phyloP scores from a whole-genome alignment of 2,797 vertebrate species.

The Eidolon dupreanum region DNA sequence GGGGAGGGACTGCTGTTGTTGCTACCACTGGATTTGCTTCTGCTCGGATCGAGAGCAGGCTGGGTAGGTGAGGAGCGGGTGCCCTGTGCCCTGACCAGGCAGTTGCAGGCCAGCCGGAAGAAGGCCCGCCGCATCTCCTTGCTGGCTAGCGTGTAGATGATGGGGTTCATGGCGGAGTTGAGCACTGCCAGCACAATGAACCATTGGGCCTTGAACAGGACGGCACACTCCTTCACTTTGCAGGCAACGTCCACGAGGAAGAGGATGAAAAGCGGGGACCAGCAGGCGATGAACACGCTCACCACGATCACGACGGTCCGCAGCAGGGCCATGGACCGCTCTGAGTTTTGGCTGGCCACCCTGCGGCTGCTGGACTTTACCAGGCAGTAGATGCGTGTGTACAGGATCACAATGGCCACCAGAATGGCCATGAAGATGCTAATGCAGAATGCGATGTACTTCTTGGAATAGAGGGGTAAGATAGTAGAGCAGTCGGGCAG shows the following conservation, averaged over 20 bases:
- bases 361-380: slow-evolving; percentile 95
- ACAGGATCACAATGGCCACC: slow-evolving; percentile 92
- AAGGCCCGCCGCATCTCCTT: slow-evolving; percentile 96
- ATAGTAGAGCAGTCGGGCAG: slow-evolving; percentile 94
- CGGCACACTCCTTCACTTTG: slow-evolving; percentile 83
- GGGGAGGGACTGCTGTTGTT: slow-evolving; percentile 91
- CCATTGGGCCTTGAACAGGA: slow-evolving; percentile 93
- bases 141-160: slow-evolving; percentile 97
- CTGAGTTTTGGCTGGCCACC: slow-evolving; percentile 93
- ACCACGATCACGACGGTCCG: slow-evolving; percentile 96
- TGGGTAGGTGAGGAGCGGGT: slow-evolving; percentile 85
- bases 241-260: slow-evolving; percentile 95
- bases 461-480: slow-evolving; percentile 95
- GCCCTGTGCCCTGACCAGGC: slow-evolving; percentile 83
- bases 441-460: slow-evolving; percentile 95
- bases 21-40: slow-evolving; percentile 95
- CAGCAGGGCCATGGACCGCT: slow-evolving; percentile 95
- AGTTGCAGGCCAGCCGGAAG: slow-evolving; percentile 91
- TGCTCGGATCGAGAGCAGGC: slow-evolving; percentile 88
- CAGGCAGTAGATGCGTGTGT: slow-evolving; percentile 94
- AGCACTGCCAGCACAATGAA: slow-evolving; percentile 94
- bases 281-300: slow-evolving; percentile 95
- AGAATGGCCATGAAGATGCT: slow-evolving; percentile 93
- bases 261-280: slow-evolving; percentile 94
- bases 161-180: slow-evolving; percentile 96